phyloP scores from a whole-genome alignment of 2,113 vertebrate species.

The Bagarius yarrelli region DNA sequence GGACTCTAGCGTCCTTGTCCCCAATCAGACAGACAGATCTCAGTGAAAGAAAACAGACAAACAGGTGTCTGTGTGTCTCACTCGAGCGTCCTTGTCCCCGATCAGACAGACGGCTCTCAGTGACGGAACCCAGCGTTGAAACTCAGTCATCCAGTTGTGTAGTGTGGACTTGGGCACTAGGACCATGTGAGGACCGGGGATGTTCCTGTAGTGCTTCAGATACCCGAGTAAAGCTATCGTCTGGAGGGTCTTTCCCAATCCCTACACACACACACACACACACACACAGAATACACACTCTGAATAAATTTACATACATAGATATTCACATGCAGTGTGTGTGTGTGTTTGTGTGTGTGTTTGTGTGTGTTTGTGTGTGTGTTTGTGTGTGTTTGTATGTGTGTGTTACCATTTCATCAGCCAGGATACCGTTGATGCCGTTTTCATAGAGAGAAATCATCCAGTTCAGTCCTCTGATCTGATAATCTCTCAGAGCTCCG shows the following conservation, averaged over 20 bases:
- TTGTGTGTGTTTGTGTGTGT: background rate
- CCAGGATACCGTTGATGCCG: slow-evolving; percentile 88
- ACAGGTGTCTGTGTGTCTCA: slow-evolving; percentile 63
- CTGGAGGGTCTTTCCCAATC: slow-evolving; percentile 86
- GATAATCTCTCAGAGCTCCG: slow-evolving; percentile 84
- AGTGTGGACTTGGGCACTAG: slow-evolving; percentile 87
- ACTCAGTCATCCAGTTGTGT: slow-evolving; percentile 91
- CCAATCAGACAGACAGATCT: background rate
- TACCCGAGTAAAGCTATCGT: slow-evolving; percentile 86
- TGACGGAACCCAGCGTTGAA: slow-evolving; percentile 86
- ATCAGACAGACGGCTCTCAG: slow-evolving; percentile 85
- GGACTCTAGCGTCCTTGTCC: too few species aligned
- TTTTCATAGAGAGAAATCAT: slow-evolving; percentile 91
- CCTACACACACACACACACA: slow-evolving; percentile 65
- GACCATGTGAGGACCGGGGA: slow-evolving; percentile 89
- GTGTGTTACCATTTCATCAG: slow-evolving; percentile 86
- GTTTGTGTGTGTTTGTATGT: slow-evolving; percentile 2
- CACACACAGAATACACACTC: slow-evolving; percentile 50
- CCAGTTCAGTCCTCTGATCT: slow-evolving; percentile 87
- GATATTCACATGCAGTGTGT: slow-evolving; percentile 2
- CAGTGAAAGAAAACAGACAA: slow-evolving; percentile 21
- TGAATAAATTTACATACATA: slow-evolving; percentile 32
- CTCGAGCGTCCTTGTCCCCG: slow-evolving; percentile 83
- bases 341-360: background rate
- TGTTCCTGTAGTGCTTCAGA: slow-evolving; percentile 86